These are phyloP conservation scores for Amphipyra tragopoginis DNA, from an alignment of 2,888 invertebrate genomes.

Conservation along the genomic window DNA sequence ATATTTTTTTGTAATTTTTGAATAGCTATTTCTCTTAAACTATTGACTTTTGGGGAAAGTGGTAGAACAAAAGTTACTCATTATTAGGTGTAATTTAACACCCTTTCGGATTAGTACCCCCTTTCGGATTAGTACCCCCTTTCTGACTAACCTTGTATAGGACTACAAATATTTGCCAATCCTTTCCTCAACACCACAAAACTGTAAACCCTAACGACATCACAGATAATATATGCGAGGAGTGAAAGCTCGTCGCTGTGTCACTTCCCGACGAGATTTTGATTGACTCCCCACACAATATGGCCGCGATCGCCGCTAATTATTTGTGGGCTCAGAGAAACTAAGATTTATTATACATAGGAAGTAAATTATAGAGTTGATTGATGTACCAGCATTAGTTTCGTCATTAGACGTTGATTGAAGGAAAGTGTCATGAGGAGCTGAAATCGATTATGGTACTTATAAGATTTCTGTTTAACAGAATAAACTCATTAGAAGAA, in stretches of 20 bases:
- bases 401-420: slow-evolving; percentile 37
- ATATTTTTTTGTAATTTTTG: too few relatives aligned
- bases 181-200: not conserved
- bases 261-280: slow-evolving; percentile 47
- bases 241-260: slow-evolving; percentile 50
- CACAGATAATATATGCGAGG: slow-evolving; percentile 27
- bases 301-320: slow-evolving; percentile 38
- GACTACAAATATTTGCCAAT: too few relatives aligned
- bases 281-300: slow-evolving; percentile 51
- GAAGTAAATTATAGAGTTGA: slow-evolving; percentile 36
- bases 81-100: too few relatives aligned
- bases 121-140: too few relatives aligned
- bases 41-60: too few relatives aligned
- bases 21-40: too few relatives aligned
- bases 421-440: slow-evolving; percentile 26
- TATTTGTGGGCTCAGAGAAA: slow-evolving; percentile 42
- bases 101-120: too few relatives aligned
- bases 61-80: too few relatives aligned
- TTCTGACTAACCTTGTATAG: too few relatives aligned
- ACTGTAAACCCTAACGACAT: slow-evolving; percentile 31
- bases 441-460: slow-evolving; percentile 18
- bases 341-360: slow-evolving; percentile 39
- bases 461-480: not conserved
- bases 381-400: slow-evolving; percentile 29
- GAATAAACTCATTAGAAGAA: too few relatives aligned